phyloP scores from a whole-genome alignment of 2,888 invertebrate species.

The Prostheceraeus crozeri region DNA sequence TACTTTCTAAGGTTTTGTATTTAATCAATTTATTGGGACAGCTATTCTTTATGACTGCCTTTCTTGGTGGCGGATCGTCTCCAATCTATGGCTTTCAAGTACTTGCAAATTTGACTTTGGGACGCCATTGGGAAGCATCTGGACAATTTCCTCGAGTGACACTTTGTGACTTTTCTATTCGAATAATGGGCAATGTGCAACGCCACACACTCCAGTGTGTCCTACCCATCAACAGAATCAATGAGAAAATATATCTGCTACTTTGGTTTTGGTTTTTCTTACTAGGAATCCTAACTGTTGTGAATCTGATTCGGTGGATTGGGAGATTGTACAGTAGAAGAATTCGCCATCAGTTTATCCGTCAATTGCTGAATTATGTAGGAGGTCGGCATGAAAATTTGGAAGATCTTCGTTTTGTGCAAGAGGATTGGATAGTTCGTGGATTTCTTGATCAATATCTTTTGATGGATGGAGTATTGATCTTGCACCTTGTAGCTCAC shows the following conservation, averaged over 20 bases:
- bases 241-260: conserved; percentile 21
- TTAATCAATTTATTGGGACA: background rate
- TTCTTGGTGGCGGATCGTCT: conserved; percentile 15
- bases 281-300: conserved; percentile 5
- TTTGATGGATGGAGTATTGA: conserved; percentile 7
- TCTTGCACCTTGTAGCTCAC: background rate
- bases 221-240: conserved; percentile 25
- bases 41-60: conserved; percentile 4
- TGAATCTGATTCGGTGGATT: conserved; percentile 14
- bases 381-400: background rate
- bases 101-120: conserved; percentile 1
- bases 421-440: too few species aligned
- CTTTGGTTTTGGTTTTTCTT: conserved; percentile 15
- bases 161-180: conserved; percentile 24
- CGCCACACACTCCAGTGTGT: conserved; percentile 29
- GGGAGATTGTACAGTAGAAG: background rate
- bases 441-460: background rate
- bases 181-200: conserved; percentile 14
- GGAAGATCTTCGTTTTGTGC: too few species aligned
- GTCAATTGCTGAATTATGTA: background rate
- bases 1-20: conserved; percentile 3
- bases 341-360: background rate
- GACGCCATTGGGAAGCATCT: conserved; percentile 3
- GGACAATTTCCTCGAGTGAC: conserved; percentile 14
- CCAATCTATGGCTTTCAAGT: background rate